Percentiles rank a stretch among this genome's conserved stretches.
phyloP scores from a whole-genome alignment of 1,140 invertebrate species.

The Sycophila sp. region DNA sequence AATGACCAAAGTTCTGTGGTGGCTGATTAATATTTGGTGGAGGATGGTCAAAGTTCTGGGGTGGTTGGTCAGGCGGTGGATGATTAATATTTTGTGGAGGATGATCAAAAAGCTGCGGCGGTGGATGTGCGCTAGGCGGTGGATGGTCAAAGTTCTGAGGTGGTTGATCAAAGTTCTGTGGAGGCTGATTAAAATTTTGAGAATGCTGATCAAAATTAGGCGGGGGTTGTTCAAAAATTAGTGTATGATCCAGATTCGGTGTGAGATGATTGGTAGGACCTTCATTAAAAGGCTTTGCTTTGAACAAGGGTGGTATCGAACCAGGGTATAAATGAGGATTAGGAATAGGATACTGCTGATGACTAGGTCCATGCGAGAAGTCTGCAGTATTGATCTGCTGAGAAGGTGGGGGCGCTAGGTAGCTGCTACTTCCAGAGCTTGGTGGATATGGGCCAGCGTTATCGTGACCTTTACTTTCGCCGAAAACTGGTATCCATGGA shows the following conservation, averaged over 20 bases:
- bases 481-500: slow-evolving; percentile 80
- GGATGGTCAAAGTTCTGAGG: not conserved
- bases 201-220: not conserved
- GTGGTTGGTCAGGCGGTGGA: not conserved
- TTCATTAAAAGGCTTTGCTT: slow-evolving; percentile 44
- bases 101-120: too few relatives aligned
- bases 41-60: not conserved
- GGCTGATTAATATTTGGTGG: not conserved
- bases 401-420: not conserved
- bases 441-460: slow-evolving; percentile 14
- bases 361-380: slow-evolving; percentile 25
- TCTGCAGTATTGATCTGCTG: slow-evolving; percentile 43
- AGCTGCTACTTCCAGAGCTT: not conserved
- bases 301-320: slow-evolving; percentile 50
- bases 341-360: slow-evolving; percentile 25
- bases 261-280: not conserved
- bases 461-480: not conserved
- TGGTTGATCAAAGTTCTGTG: not conserved
- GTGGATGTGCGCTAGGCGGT: not conserved
- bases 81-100: not conserved
- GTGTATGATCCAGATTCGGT: not conserved
- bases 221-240: not conserved
- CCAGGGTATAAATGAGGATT: slow-evolving; percentile 48
- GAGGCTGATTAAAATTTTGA: slow-evolving; percentile 1
- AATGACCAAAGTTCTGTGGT: not conserved